Base-by-base conservation (phyloP, 2,113 vertebrate genomes). In the Hydropotes inermis region DNA sequence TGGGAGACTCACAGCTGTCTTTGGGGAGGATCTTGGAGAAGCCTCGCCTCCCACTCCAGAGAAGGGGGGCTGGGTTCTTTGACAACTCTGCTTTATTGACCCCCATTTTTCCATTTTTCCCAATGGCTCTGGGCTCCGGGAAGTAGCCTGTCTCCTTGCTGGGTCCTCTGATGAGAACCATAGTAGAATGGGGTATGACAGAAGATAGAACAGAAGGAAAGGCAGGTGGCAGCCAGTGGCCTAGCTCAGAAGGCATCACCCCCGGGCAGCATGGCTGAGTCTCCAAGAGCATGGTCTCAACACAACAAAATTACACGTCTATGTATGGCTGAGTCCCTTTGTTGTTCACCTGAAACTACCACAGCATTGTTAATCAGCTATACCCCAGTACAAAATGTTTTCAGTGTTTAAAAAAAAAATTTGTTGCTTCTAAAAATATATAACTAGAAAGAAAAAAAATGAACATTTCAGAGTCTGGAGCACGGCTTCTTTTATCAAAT, bases 251-350 rank as follows among this genome's bases (percentile, higher is more conserved):
- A n/a, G 50, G 52, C 33, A 33, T 9, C 2, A 23, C 17, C 33
- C 4, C 0, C 0, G 30, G 30, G 43, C 43, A 13, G 52, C 0
- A 1, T 1, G 21, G 21, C 17, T 11, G 36, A 28, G 27, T 19
- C 33, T 14, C 61, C 2, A 4, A 13, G 57, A 52, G 78, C 6
- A 3, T 2, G 0, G 17, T 36, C n/a, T 43, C 57, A 27, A 60
- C 14, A 5, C 0, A 54, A 28, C 27, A 50, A 52, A n/a, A 54
- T 0, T 1, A 1, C 4, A 15, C 2, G 23, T 25, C 0, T 43
- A 14, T 7, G 39, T 43, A 15, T 15, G 12, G 70, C 70, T 76
- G 70, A 76, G 23, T 76, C 70, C 23, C 70, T 76, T 7, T 43
- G 70, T 2, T 76, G 70, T 43, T 76, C 12, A 7, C 36, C 39